Base-by-base conservation (phyloP, 2,888 invertebrate species). In the Chalcosyrphus nemorum region DNA sequence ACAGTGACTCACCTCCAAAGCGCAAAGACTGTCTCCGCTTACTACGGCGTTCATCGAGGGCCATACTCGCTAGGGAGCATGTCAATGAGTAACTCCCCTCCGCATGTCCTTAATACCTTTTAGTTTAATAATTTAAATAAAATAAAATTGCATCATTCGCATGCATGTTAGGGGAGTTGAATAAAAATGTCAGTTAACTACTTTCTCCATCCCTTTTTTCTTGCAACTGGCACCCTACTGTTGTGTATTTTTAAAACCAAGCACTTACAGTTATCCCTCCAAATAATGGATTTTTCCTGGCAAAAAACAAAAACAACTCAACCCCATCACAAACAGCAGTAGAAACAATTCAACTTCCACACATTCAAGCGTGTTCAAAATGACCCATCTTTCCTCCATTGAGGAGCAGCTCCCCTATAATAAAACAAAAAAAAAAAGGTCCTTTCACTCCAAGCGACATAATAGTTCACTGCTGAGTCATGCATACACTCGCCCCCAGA, bases 401-500 rank as follows among this genome's bases (percentile, higher is more conserved):
- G 35, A 38, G 27, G n/a, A n/a, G n/a, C n/a, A n/a, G 15, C 24
- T 65, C 65, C 35, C 57, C 45, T 59, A 59, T n/a, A n/a, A n/a
- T n/a, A n/a, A n/a, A n/a, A n/a, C n/a, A n/a, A n/a, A n/a, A n/a
- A n/a, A n/a, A 50, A 41, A 50, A 61, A 41, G 41, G 35, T 71
- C 50, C 17, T 61, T 72, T 52, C 61, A 72, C 29, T 43, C 15
- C 29, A 13, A 38, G n/a, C 52, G 17, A 17, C n/a, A 52, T 27
- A 24, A 52, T 38, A 27, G 27, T 59, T 71, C 27, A 43, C 13
- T 21, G 61, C 61, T 61, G 61, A 52, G 61, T 61, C 72, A 61
- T 38, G 13, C 21, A 19, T 38, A 38, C 19, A 19, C 29, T 15
- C 6, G 21, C 19, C 32, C 52, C 17, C 41, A 13, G 41, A 72